Base-by-base conservation (phyloP, 1,140 invertebrate genomes). In the Onthophagus taurus region DNA sequence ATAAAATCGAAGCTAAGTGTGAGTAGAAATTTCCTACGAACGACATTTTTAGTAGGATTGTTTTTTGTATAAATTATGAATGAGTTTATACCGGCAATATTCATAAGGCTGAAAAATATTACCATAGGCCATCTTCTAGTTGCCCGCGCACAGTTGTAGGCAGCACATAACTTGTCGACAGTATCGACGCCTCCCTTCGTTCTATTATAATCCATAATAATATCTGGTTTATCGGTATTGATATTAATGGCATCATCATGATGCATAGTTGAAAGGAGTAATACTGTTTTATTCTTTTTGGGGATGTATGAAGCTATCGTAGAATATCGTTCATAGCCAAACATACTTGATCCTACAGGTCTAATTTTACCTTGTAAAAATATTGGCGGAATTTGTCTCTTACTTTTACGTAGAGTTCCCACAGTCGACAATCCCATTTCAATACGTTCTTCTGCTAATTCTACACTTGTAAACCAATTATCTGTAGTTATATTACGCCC, bases 151-250 rank as follows among this genome's bases (percentile, higher is more conserved):
- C 11, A 18, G 24, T 45, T 36, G 21, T 45, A 45, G 2, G 21
- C 12, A 17, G 35, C 24, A 45, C 44, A 45, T 9, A 45, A 26
- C 6, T 19, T 16, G 24, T 45, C 44, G 7, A 31, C 26, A 4
- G n/a, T 14, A 5, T 41, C 38, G 2, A 66, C 61, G 7, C 58
- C 63, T 8, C 57, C 52, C 53, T 69, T 70, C 2, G 57, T 64
- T 21, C 48, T 8, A 52, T 71, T 68, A 42, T 69, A 70, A 42
- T 56, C 56, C 31, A 50, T 29, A 31, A 68, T 55, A 3, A 68
- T 60, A 21, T 62, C 50, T 12, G 65, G 63, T 45, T 63, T 67
- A 41, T 51, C 52, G 33, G 37, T 48, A 23, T 45, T 44, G 14
- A 43, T 6, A 44, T 57, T 46, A n/a, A 49, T 37, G n/a, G 31